Conservation (phyloP, 2,797 vertebrate genomes). For the Graptemys geographica region DNA sequence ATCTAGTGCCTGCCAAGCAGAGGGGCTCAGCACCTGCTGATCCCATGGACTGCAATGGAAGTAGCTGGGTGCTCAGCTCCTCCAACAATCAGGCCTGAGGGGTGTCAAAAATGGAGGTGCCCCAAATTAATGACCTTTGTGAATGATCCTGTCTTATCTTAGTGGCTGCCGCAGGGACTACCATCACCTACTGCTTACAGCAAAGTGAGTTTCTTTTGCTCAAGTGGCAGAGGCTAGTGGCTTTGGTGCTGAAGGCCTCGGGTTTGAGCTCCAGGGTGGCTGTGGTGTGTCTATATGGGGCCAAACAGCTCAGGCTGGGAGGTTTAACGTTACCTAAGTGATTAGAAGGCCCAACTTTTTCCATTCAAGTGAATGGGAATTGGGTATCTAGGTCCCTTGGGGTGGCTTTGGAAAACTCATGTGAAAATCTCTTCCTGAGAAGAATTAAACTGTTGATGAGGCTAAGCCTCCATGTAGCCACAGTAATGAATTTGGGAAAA, state of each 20-base stretch:
- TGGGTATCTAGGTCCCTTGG: not conserved
- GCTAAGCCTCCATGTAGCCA: not conserved
- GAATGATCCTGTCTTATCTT: too few species aligned
- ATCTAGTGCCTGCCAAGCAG: too few species aligned
- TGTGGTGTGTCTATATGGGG: rapidly evolving
- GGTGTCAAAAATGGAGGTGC: too few species aligned
- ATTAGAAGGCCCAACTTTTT: rapidly evolving
- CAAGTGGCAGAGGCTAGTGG: not conserved
- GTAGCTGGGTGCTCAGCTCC: too few species aligned
- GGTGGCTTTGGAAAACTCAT: not conserved
- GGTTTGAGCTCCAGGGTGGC: not conserved
- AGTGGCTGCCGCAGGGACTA: not conserved
- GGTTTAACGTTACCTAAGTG: not conserved
- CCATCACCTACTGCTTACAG: rapidly evolving
- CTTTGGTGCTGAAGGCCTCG: not conserved
- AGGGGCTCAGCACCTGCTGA: too few species aligned
- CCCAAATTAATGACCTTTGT: too few species aligned
- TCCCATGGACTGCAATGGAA: too few species aligned
- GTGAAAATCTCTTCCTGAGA: not conserved
- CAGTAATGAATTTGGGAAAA: not conserved
- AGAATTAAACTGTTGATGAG: not conserved
- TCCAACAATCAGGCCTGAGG: too few species aligned
- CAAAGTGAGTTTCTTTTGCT: too few species aligned
- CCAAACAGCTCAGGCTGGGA: not conserved
- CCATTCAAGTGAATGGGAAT: not conserved